Base-by-base conservation (phyloP, 2,888 invertebrate genomes). In the Bruchidius siliquastri region DNA sequence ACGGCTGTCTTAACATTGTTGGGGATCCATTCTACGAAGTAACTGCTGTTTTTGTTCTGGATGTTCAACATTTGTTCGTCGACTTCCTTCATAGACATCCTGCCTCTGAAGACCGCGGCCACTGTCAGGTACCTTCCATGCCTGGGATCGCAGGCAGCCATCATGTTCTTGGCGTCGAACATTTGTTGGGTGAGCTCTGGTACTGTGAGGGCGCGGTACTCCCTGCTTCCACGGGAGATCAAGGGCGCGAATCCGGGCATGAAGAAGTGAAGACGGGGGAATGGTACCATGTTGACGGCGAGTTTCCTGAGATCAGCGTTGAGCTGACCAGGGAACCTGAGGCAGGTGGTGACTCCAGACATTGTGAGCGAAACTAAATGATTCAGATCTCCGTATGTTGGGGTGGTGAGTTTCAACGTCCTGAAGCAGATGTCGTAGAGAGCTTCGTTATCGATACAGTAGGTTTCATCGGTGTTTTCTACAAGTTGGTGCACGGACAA, bases 261-360 rank as follows among this genome's bases (percentile, higher is more conserved):
- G 89, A 97, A 97, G 91, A 96, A 96, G 88, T 96, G 96, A 69
- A 97, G 91, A 85, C 97, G 93, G 0, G 98, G 98, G 91, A 98
- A 98, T 71, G 98, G 98, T 22, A 98, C 97, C 97, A 98, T 97
- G 89, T 98, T 98, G 72, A 98, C 96, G 49, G 96, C 95, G 81
- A 96, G 88, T 87, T 98, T 95, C 78, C 97, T 90, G 76, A 98
- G 89, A 88, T 97, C 97, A 21, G 97, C 96, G 86, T 97, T 97
- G 78, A 97, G 87, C 87, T 98, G 97, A 72, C 97, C 97, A 4
- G 97, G 97, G 89, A 97, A 95, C 80, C 95, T 88, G 32, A 95
- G 90, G 84, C 94, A 94, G 72, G 94, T 94, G 18, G 94, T 94
- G n/a, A 94, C 94, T 67, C 94, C 94, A 67, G 94, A 94, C 94